Evolutionary conservation across 2,888 invertebrate genomes (phyloP), one percentile per base, ranked within the genome.

Genomic region (Tortrix viridana): DNA sequence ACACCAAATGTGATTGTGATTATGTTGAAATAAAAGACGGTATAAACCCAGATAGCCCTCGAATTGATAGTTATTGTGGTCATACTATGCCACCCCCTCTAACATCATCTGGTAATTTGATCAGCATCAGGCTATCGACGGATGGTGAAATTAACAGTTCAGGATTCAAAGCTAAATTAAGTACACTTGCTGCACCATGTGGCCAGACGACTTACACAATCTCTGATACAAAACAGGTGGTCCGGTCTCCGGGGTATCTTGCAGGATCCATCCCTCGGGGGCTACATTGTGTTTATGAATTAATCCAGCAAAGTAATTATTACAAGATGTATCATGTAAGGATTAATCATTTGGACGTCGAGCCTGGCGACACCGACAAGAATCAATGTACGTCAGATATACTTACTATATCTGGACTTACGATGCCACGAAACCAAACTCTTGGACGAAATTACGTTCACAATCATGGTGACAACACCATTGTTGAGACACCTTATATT

Each of bases 21-120:
- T 95, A 89, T 71, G 75, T 98, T 7, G 95, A 96, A 92, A 77
- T 96, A 54, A 93, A 91, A 60, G 97, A 97, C 82, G 97, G 97
- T 0, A 74, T 93, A 9, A 95, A 95, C 54, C 93, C 93, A 3
- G 93, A 93, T 70, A 93, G 95, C 47, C 93, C 95, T 60, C 69
- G 93, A 16, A 94, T 97, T 19, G 95, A 94, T 0, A 92, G 78
- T 50, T 95, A 94, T 72, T 98, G 98, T 82, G 96, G 96, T 0
- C 93, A 93, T 37, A 81, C 76, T 1, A 53, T 87, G 2, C 96
- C 96, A 0, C 83, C 88, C 1, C 79, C 86, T 12, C 75, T 96
- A 22, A 79, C 82, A 1, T 94, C 96, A 0, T 94, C 96, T 0
- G 80, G 86, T 4, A 95, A 95, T 76, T 77, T 84, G 0, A 79